Conservation (phyloP, 1,140 invertebrate genomes). For the Meteorus sp. region DNA sequence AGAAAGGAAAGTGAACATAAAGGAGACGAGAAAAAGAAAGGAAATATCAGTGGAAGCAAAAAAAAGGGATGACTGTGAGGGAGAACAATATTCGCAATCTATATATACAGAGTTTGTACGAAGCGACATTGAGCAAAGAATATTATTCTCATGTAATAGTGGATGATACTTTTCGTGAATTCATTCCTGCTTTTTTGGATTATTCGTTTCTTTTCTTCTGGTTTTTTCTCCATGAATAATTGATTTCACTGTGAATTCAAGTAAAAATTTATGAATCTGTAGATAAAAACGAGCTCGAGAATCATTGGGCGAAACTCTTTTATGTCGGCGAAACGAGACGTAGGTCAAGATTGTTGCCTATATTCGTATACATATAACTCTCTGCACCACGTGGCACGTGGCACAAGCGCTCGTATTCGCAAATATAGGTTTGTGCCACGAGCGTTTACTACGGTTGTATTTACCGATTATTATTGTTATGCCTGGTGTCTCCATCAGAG, state of each 20-base stretch:
- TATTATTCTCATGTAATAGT: not conserved
- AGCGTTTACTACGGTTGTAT: conserved; percentile 41
- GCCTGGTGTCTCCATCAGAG: conserved; percentile 38
- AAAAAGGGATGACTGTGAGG: too few relatives aligned
- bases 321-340: conserved; percentile 13
- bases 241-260: too few relatives aligned
- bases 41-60: too few relatives aligned
- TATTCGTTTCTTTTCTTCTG: too few relatives aligned
- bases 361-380: conserved; percentile 9
- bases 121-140: not conserved
- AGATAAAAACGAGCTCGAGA: too few relatives aligned
- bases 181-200: too few relatives aligned
- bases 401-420: conserved; percentile 37
- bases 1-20: not conserved
- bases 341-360: conserved; percentile 31
- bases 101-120: not conserved
- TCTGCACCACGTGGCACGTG: conserved; percentile 37
- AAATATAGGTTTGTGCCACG: conserved; percentile 35
- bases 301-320: not conserved
- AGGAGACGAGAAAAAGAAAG: not conserved
- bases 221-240: too few relatives aligned
- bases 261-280: too few relatives aligned
- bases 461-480: conserved; percentile 54
- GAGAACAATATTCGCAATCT: not conserved
- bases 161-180: too few relatives aligned